Evolutionary conservation across 2,888 invertebrate genomes (phyloP), one percentile per base, ranked within the genome.

Genomic region (Galerucella nymphaeae): DNA sequence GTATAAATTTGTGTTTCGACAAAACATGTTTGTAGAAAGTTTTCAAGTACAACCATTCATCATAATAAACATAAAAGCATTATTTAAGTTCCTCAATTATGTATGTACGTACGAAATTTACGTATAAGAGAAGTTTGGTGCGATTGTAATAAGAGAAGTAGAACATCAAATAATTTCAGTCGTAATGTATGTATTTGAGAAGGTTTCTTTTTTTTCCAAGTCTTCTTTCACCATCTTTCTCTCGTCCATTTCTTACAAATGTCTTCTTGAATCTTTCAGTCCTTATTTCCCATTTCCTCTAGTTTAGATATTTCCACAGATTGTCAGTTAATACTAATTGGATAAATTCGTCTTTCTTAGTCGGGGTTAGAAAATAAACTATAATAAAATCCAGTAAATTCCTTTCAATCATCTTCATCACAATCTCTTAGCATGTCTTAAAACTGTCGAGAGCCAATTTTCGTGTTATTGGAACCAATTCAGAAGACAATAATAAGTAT

Each of bases 401-500:
- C 38, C 61, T 10, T 38, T 23, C 53, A 55, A 13, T 55, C 65
- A 53, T 55, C 16, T 50, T 18, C 42, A 18, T 18, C 61, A 62
- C 18, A 62, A 42, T 42, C 13, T 11, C 18, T 64, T 23, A 64
- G 63, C 55, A 45, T 62, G 61, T 62, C 61, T 62, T 62, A 62
- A 42, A 62, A 18, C 41, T 69, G 62, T 57, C 30, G 67, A 62
- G 50, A 62, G 57, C 38, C 71, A 74, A 70, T 74, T 70, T 64
- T 66, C 61, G 14, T 66, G 70, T 67, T 68, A 72, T 67, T 70
- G 58, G 70, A 67, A 66, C 63, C 61, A 61, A 68, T 71, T 66
- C 61, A 42, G 66, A 38, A 42, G 71, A 71, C 38, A 66, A 61
- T 71, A 42, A 53, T 53, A 53, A 53, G 53, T 61, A 61, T 59